phyloP scores from a whole-genome alignment of 2,888 invertebrate species.

The Caenorhabditis sulstoni region DNA sequence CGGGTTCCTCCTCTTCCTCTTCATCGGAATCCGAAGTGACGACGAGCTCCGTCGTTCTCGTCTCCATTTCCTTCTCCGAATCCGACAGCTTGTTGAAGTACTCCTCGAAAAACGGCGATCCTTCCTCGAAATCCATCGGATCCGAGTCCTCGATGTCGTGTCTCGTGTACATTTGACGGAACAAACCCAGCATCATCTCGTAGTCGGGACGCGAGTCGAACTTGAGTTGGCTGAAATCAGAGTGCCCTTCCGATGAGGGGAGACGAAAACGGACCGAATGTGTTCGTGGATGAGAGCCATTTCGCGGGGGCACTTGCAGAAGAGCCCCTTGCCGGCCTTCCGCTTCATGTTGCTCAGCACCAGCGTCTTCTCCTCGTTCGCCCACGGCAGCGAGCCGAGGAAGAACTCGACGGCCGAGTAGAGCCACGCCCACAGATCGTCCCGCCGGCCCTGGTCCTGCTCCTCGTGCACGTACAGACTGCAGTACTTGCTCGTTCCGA shows the following conservation, averaged over 20 bases:
- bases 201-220: conserved; percentile 64
- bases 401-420: conserved; percentile 74
- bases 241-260: not conserved
- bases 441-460: conserved; percentile 72
- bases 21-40: not conserved
- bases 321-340: conserved; percentile 50
- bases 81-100: conserved; percentile 29
- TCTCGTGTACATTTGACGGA: conserved; percentile 49
- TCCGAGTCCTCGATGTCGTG: conserved; percentile 39
- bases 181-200: conserved; percentile 43
- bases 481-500: conserved; percentile 73
- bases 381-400: conserved; percentile 62
- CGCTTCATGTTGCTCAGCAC: conserved; percentile 51
- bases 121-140: conserved; percentile 63
- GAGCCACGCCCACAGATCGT: conserved; percentile 76
- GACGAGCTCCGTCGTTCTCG: conserved; percentile 1
- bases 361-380: conserved; percentile 50
- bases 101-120: conserved; percentile 39
- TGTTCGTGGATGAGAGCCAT: conserved; percentile 62
- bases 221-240: conserved; percentile 44
- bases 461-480: conserved; percentile 61
- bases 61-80: conserved; percentile 40
- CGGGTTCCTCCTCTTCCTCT: not conserved
- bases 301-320: conserved; percentile 63
- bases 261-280: conserved; percentile 33